Evolutionary conservation across 2,888 invertebrate genomes (phyloP).

Genomic region (Clanis bilineata): DNA sequence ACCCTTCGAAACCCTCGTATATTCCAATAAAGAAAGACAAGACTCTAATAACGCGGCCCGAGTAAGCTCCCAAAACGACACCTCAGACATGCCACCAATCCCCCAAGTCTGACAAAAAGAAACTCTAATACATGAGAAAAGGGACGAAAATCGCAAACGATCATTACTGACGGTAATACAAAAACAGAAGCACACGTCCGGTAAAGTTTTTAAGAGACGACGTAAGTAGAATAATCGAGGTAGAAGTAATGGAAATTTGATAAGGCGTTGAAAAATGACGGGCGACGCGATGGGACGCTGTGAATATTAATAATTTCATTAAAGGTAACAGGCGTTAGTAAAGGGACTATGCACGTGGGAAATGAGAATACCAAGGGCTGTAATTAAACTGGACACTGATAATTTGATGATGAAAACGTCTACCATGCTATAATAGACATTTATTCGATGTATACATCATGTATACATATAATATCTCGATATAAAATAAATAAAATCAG

Average conservation of each 20-base stretch:
- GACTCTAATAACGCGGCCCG: constrained; percentile 69
- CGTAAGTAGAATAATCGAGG: constrained; percentile 56
- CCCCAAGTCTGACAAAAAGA: constrained; percentile 32
- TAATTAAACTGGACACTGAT: too few relatives aligned
- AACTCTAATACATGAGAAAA: constrained; percentile 33
- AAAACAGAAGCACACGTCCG: constrained; percentile 64
- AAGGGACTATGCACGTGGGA: too few relatives aligned
- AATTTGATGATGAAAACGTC: too few relatives aligned
- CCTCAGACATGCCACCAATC: constrained; percentile 50
- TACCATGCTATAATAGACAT: too few relatives aligned
- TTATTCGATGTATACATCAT: too few relatives aligned
- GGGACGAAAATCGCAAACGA: constrained; percentile 27
- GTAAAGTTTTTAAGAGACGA: constrained; percentile 64
- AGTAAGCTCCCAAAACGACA: constrained; percentile 71
- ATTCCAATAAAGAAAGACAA: constrained; percentile 76
- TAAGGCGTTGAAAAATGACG: constrained; percentile 33
- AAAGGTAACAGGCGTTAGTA: constrained; percentile 14
- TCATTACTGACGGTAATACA: constrained; percentile 45
- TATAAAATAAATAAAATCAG: too few relatives aligned
- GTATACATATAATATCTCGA: too few relatives aligned
- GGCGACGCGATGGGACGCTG: constrained; percentile 29
- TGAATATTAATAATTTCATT: constrained; percentile 58
- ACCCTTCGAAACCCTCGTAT: constrained; percentile 52
- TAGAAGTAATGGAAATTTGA: constrained; percentile 60
- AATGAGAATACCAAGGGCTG: too few relatives aligned